phyloP scores from a whole-genome alignment of 2,888 invertebrate genomes.

The Heliothis peltigera region DNA sequence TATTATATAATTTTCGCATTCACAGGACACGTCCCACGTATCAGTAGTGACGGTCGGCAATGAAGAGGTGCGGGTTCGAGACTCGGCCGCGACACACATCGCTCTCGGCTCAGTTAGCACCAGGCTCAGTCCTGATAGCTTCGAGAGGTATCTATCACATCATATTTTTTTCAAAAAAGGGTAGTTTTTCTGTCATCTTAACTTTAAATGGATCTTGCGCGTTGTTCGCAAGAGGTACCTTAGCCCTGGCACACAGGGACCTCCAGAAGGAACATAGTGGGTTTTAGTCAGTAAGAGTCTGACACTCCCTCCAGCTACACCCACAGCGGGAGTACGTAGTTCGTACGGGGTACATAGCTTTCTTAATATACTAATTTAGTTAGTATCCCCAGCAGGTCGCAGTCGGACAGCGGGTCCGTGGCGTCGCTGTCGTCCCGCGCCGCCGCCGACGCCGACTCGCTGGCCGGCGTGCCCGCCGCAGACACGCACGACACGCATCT shows the following conservation, averaged over 20 bases:
- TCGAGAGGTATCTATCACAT: constrained; percentile 79
- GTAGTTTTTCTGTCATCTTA: too few species aligned
- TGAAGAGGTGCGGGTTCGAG: constrained; percentile 94
- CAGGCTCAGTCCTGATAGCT: constrained; percentile 90
- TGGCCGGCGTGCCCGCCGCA: constrained; percentile 93
- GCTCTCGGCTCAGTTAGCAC: constrained; percentile 79
- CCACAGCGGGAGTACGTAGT: too few species aligned
- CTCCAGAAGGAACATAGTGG: too few species aligned
- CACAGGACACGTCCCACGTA: constrained; percentile 95
- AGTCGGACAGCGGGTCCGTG: constrained; percentile 94
- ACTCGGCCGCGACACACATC: constrained; percentile 90
- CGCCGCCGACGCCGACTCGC: constrained; percentile 94
- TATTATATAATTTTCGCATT: too few species aligned
- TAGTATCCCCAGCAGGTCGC: constrained; percentile 86
- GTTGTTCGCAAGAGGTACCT: too few species aligned
- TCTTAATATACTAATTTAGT: too few species aligned
- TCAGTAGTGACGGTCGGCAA: constrained; percentile 97
- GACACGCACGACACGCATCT: constrained; percentile 74
- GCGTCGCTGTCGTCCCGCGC: constrained; percentile 89
- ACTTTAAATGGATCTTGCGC: too few species aligned
- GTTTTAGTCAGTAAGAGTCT: too few species aligned
- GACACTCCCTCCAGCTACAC: too few species aligned
- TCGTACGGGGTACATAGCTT: too few species aligned
- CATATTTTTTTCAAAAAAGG: too few species aligned
- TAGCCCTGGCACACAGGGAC: too few species aligned